These are phyloP conservation scores for Malurus melanocephalus DNA, from an alignment of 2,113 vertebrate genomes.

Conservation along the genomic window DNA sequence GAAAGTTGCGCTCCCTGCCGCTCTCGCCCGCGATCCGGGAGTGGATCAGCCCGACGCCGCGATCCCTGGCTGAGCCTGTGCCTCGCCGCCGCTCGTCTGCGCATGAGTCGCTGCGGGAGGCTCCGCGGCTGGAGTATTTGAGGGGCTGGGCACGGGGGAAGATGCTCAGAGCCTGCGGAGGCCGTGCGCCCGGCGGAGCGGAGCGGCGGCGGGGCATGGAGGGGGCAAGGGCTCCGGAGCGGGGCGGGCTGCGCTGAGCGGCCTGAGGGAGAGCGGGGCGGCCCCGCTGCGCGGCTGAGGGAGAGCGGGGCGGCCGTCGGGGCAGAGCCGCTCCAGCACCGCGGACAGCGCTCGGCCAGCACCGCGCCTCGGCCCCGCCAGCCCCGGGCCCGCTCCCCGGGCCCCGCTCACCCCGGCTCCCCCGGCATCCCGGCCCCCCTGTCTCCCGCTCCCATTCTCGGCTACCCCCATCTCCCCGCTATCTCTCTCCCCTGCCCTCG, in stretches of 20 bases:
- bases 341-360: constrained; percentile 73
- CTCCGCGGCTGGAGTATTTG: constrained; percentile 10
- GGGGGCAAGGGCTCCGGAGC: not conserved
- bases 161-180: constrained; percentile 1
- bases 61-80: not conserved
- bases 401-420: too few species aligned
- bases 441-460: not conserved
- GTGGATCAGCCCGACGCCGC: not conserved
- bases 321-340: constrained; percentile 72
- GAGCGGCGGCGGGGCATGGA: not conserved
- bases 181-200: not conserved
- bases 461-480: too few species aligned
- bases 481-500: too few species aligned
- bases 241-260: not conserved
- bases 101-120: constrained; percentile 11
- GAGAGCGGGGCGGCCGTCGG: not conserved
- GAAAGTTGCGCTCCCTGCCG: constrained; percentile 3
- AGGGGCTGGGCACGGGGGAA: not conserved
- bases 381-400: too few species aligned
- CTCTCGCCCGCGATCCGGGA: not conserved
- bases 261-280: not conserved
- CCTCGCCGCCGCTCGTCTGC: constrained; percentile 8
- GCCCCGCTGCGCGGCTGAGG: not conserved
- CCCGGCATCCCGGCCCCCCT: too few species aligned
- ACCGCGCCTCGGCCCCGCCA: not conserved